phyloP scores from a whole-genome alignment of 2,888 invertebrate species.

The Adelognathus sp. region DNA sequence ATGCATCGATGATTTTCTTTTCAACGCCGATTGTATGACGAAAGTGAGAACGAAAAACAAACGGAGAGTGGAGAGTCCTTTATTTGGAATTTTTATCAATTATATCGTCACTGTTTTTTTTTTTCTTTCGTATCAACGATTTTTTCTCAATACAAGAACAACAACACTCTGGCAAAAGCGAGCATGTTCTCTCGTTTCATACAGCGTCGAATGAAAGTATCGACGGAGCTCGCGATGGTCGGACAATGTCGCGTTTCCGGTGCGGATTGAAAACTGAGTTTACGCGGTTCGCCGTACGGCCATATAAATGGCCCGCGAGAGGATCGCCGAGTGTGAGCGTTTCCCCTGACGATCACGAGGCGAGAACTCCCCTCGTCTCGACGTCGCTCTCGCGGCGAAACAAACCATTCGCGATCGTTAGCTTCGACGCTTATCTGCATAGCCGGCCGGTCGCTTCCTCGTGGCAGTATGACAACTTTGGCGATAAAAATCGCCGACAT shows the following conservation, averaged over 20 bases:
- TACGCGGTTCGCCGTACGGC: conserved; percentile 62
- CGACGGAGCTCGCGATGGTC: neutral
- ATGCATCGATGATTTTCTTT: conserved; percentile 45
- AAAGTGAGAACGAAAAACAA: neutral
- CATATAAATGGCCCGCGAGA: conserved; percentile 72
- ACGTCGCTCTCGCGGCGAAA: conserved; percentile 63
- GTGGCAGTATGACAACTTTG: conserved; percentile 30
- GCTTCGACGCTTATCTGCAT: conserved; percentile 47
- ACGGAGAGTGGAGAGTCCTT: no score
- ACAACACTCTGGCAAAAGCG: neutral
- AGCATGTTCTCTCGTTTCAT: neutral
- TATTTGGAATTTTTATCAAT: neutral
- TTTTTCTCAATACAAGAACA: neutral
- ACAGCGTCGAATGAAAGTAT: neutral
- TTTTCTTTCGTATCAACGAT: neutral
- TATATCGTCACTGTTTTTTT: conserved; percentile 8
- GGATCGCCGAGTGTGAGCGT: conserved; percentile 58
- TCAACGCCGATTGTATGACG: neutral
- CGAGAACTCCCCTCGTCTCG: conserved; percentile 59
- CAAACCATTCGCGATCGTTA: conserved; percentile 57
- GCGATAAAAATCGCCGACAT: conserved; percentile 6
- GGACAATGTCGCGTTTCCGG: conserved; percentile 55
- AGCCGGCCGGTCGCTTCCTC: conserved; percentile 42
- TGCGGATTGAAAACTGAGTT: conserved; percentile 69
- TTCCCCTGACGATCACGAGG: conserved; percentile 62